phyloP scores from a whole-genome alignment of 2,888 invertebrate genomes.

The Anorthoa munda region DNA sequence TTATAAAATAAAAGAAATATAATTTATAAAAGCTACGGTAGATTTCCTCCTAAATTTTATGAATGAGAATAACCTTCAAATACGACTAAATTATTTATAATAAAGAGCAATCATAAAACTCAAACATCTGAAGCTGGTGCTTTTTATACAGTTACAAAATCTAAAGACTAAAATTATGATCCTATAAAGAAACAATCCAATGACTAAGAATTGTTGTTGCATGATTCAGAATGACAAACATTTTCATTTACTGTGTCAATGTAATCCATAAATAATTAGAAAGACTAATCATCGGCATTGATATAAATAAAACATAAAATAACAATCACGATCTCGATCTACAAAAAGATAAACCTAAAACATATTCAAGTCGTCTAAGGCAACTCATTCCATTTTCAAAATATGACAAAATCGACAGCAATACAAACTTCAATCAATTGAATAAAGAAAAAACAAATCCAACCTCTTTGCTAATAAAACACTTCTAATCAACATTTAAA shows the following conservation, averaged over 20 bases:
- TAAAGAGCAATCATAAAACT: constrained; percentile 42
- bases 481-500: constrained; percentile 20
- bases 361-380: neutral
- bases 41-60: constrained; percentile 18
- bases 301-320: constrained; percentile 18
- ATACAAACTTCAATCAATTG: constrained; percentile 15
- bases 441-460: constrained; percentile 11
- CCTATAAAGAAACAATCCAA: constrained; percentile 27
- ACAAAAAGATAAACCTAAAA: neutral
- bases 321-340: neutral
- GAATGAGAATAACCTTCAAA: constrained; percentile 49
- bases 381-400: constrained; percentile 20
- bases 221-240: constrained; percentile 58
- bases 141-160: constrained; percentile 18
- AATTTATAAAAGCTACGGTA: neutral
- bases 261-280: constrained; percentile 42
- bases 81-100: constrained; percentile 43
- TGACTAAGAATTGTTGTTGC: constrained; percentile 52
- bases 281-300: constrained; percentile 23
- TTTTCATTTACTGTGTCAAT: constrained; percentile 35
- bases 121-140: constrained; percentile 8
- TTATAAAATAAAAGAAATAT: neutral
- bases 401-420: neutral
- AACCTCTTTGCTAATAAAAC: constrained; percentile 38
- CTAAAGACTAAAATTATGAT: constrained; percentile 34